A percentile compares a stretch with the other conserved stretches of the same genome.
phyloP scores from a whole-genome alignment of 2,113 vertebrate genomes.

The Cynopterus brachyotis region DNA sequence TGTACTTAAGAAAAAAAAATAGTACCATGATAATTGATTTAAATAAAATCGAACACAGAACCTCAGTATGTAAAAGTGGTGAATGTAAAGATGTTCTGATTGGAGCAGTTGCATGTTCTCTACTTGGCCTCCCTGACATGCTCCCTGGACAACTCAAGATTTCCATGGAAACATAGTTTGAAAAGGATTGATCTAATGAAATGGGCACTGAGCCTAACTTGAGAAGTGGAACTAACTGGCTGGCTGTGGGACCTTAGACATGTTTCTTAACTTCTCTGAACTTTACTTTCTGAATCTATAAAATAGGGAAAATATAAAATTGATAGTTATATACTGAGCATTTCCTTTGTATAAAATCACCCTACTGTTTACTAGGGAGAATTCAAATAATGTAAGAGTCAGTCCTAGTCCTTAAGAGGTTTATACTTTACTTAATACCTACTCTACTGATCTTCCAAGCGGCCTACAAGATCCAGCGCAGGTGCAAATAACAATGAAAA shows the following conservation, averaged over 20 bases:
- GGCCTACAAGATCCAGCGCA: neutral
- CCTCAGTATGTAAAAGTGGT: neutral
- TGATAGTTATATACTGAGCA: neutral
- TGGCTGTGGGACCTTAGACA: neutral
- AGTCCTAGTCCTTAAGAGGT: neutral
- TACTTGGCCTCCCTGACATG: neutral
- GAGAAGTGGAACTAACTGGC: neutral
- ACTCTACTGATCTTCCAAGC: neutral
- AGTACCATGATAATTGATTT: neutral
- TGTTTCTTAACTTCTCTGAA: neutral
- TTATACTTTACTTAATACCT: conserved; percentile 22
- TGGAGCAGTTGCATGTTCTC: neutral
- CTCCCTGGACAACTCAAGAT: neutral
- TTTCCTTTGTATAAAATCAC: neutral
- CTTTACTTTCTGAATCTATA: conserved; percentile 20
- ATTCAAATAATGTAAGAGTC: neutral
- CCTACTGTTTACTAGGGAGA: neutral
- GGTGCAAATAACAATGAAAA: conserved; percentile 6
- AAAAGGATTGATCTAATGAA: neutral
- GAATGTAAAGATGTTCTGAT: neutral
- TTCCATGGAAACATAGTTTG: neutral
- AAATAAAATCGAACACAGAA: neutral
- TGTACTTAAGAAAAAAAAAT: conserved; percentile 4
- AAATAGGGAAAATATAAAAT: neutral
- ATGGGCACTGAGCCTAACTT: neutral